phyloP scores from a whole-genome alignment of 2,797 vertebrate genomes.

The Melanotaenia maccullochi region DNA sequence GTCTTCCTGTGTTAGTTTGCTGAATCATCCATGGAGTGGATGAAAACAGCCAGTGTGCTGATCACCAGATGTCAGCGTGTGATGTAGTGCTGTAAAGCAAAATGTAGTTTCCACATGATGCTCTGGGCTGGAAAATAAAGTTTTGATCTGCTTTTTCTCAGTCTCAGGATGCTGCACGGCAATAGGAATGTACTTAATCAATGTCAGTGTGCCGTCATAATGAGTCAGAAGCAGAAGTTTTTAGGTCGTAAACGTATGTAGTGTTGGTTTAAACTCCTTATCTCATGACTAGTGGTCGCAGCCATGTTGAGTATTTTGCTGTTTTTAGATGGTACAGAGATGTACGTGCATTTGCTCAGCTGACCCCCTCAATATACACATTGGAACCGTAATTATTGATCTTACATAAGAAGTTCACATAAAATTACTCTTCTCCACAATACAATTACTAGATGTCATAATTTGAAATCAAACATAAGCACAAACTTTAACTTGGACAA shows the following conservation, averaged over 20 bases:
- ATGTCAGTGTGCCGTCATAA: neutral
- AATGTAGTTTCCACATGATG: neutral
- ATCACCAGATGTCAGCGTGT: neutral
- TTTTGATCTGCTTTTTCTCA: no score
- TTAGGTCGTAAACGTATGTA: neutral
- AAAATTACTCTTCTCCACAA: neutral
- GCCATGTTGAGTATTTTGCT: neutral
- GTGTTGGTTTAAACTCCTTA: neutral
- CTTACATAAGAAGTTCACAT: neutral
- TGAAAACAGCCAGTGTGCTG: no score
- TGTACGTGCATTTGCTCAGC: neutral
- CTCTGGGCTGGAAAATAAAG: neutral
- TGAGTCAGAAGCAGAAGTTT: neutral
- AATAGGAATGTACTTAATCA: neutral
- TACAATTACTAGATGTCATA: neutral
- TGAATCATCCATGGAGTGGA: no score
- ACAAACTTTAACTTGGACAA: constrained; percentile 18
- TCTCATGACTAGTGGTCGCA: neutral
- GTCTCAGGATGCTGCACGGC: no score
- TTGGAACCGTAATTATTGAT: neutral
- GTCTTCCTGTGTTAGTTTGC: neutral
- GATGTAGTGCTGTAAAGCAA: neutral
- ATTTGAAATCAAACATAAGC: neutral
- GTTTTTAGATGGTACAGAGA: neutral
- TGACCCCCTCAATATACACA: neutral